Evolutionary conservation across 1,140 invertebrate species (phyloP).

Genomic region (Oryctes rhinoceros): DNA sequence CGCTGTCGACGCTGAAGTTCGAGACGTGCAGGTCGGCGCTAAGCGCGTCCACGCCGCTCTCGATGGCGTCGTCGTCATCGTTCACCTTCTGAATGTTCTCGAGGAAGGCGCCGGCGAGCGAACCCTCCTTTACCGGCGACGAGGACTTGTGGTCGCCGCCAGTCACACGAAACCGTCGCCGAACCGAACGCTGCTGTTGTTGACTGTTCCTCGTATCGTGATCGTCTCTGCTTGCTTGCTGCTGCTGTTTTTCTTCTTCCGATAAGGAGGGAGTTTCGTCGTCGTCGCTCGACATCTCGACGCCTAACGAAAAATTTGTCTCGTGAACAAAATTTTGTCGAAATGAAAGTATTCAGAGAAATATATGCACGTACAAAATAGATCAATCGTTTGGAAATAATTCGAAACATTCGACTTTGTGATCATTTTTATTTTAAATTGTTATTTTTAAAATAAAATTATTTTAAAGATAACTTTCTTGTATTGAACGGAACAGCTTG

Average conservation of each 20-base stretch:
- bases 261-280: conserved; percentile 54
- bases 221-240: background rate
- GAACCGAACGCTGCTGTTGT: background rate
- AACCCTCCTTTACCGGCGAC: conserved; percentile 50
- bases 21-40: conserved; percentile 55
- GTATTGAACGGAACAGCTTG: too few species aligned
- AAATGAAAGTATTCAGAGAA: too few species aligned
- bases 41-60: conserved; percentile 66
- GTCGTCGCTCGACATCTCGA: conserved; percentile 60
- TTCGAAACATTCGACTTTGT: too few species aligned
- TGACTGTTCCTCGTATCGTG: background rate
- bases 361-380: too few species aligned
- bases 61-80: conserved; percentile 56
- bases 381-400: too few species aligned
- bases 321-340: too few species aligned
- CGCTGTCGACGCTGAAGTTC: conserved; percentile 52
- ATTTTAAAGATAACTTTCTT: too few species aligned
- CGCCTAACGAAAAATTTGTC: conserved; percentile 46
- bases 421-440: too few species aligned
- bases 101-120: conserved; percentile 48
- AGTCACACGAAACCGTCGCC: conserved; percentile 51
- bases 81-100: conserved; percentile 54
- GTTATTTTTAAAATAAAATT: too few species aligned
- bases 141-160: conserved; percentile 42
- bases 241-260: conserved; percentile 53